Evolutionary conservation across 1,140 invertebrate genomes (phyloP), one percentile per base, ranked within the genome.

Genomic region (Cydia strobilella): DNA sequence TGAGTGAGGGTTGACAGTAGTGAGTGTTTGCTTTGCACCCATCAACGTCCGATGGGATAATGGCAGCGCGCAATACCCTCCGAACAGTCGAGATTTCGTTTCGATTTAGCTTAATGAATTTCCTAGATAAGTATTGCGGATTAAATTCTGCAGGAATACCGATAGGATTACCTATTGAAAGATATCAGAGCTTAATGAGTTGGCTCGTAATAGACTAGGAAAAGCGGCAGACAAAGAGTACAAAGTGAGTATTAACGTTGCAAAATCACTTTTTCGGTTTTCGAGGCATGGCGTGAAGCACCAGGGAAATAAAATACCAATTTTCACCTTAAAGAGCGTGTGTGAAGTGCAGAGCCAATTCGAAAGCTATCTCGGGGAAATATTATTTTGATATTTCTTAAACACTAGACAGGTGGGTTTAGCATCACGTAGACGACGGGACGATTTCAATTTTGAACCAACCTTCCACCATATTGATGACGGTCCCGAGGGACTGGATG

Each of bases 371-470:
- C 72, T 69, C 74, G 79, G 81, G 77, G 81, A 88, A 86, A 85
- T 82, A 87, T 85, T 86, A 84, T 85, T 83, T 86, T 79, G 82
- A 79, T 80, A 84, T 84, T 79, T 81, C 75, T 75, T 80, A 75
- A 82, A 80, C 83, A 81, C 79, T 77, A 76, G 79, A 86, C 83
- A 78, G 82, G 83, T 88, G 18, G 65, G 65, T 86, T 83, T 83
- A 85, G 85, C 86, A 85, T 88, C 86, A 90, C 88, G 88, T 89
- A 87, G 63, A 62, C 71, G 75, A 72, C 79, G 83, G 84, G 65
- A 69, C 85, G 83, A 86, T 90, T 89, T 88, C 86, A 87, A 87
- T 89, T 88, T 83, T 15, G 48, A 48, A 59, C 42, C 42, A 72
- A 66, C 48, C 27, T 54, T 48, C 35, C 23, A 74, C 31, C 62